Conservation (phyloP, 2,888 invertebrate species). For the Tenthredo notha region DNA sequence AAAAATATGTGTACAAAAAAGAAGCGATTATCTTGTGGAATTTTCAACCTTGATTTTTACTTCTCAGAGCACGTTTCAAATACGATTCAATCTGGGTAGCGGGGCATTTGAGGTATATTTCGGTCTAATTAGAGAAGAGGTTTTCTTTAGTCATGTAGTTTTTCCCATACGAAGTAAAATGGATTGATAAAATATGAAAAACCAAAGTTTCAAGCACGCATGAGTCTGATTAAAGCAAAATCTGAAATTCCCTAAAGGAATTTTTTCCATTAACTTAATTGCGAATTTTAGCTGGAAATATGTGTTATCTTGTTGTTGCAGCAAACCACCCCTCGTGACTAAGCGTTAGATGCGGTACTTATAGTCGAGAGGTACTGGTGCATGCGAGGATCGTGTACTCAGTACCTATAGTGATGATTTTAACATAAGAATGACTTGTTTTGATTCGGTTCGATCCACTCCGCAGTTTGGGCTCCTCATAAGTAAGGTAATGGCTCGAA, state of each 20-base stretch:
- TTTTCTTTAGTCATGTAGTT: not conserved
- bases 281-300: not conserved
- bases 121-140: not conserved
- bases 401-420: constrained; percentile 25
- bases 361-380: not conserved
- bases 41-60: not conserved
- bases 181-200: not conserved
- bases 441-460: constrained; percentile 49
- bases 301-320: not conserved
- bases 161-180: not conserved
- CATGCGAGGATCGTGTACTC: constrained; percentile 8
- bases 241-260: not conserved
- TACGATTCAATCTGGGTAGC: not conserved
- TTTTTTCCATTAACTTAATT: not conserved
- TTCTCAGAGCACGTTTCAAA: not conserved
- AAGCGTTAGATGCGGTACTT: not conserved
- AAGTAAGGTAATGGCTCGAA: constrained; percentile 51
- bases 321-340: not conserved
- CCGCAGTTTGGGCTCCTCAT: constrained; percentile 39
- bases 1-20: not conserved
- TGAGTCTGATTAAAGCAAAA: not conserved
- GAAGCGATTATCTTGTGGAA: not conserved
- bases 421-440: constrained; percentile 50
- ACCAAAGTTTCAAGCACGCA: not conserved
- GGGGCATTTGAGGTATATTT: not conserved